phyloP scores from a whole-genome alignment of 2,888 invertebrate species.

The Therioaphis trifolii region DNA sequence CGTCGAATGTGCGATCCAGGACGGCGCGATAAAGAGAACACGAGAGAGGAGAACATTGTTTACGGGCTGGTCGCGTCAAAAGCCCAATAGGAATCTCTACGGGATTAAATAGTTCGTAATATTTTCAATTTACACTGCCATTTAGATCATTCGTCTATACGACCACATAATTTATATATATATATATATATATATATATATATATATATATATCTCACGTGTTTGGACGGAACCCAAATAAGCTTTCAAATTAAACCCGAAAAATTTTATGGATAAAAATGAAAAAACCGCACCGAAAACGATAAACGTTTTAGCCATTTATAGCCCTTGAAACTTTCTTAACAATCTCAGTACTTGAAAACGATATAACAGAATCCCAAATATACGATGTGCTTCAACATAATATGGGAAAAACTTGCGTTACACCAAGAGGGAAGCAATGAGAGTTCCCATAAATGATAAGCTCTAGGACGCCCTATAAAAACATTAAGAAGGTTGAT shows the following conservation, averaged over 20 bases:
- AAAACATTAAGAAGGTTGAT: not conserved
- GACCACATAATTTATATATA: too few relatives aligned
- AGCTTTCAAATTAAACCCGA: not conserved
- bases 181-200: too few relatives aligned
- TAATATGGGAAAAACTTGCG: constrained; percentile 15
- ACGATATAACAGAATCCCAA: not conserved
- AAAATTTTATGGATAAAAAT: constrained; percentile 15
- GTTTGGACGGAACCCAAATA: not conserved
- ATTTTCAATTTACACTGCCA: not conserved
- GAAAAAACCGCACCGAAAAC: constrained; percentile 23
- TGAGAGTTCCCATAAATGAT: constrained; percentile 19
- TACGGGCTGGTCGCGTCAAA: not conserved
- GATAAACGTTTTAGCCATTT: constrained; percentile 17
- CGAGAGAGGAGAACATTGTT: too few relatives aligned
- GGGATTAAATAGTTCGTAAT: not conserved
- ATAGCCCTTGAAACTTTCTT: constrained; percentile 11
- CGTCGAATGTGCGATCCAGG: not conserved
- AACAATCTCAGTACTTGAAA: not conserved
- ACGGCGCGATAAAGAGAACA: not conserved
- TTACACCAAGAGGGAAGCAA: not conserved
- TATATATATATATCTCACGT: too few relatives aligned
- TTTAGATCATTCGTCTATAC: not conserved
- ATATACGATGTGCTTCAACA: not conserved
- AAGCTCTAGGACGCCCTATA: constrained; percentile 17
- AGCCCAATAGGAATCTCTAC: not conserved